Evolutionary conservation across 2,797 vertebrate genomes (phyloP).

Genomic region (Sebastes wilsoni): DNA sequence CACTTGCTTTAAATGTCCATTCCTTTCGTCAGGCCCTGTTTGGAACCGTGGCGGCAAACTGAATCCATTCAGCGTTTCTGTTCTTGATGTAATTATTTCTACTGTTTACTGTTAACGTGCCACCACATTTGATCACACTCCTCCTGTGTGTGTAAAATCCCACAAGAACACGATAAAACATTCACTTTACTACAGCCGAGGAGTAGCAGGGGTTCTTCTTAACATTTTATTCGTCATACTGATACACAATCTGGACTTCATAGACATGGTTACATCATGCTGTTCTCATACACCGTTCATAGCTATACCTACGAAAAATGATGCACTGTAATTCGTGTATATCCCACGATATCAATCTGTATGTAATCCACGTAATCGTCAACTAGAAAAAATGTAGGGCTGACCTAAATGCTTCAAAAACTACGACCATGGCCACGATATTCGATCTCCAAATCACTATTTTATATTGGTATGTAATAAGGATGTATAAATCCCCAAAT

Average conservation of each 20-base stretch:
- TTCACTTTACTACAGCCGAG: slow-evolving; percentile 17
- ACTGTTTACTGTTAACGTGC: slow-evolving; percentile 45
- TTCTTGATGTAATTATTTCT: slow-evolving; percentile 65
- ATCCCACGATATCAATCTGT: no score
- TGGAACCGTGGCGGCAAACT: slow-evolving; percentile 37
- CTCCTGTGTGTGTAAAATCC: slow-evolving; percentile 41
- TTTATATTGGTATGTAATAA: no score
- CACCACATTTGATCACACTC: slow-evolving; percentile 28
- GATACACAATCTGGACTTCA: not conserved
- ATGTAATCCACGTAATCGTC: no score
- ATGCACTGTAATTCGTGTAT: no score
- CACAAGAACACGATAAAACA: slow-evolving; percentile 49
- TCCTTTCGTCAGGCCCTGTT: slow-evolving; percentile 77
- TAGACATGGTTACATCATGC: not conserved
- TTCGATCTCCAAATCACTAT: no score
- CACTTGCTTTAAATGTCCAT: slow-evolving; percentile 81
- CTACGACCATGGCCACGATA: no score
- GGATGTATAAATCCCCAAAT: no score
- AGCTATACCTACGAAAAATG: no score
- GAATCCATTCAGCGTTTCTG: slow-evolving; percentile 38
- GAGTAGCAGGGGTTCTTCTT: not conserved
- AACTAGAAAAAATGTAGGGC: no score
- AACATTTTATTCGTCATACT: not conserved
- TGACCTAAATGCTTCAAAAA: no score
- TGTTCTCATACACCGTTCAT: no score